Conservation (phyloP, 1,140 invertebrate genomes). For the Gonioctena quinquepunctata region DNA sequence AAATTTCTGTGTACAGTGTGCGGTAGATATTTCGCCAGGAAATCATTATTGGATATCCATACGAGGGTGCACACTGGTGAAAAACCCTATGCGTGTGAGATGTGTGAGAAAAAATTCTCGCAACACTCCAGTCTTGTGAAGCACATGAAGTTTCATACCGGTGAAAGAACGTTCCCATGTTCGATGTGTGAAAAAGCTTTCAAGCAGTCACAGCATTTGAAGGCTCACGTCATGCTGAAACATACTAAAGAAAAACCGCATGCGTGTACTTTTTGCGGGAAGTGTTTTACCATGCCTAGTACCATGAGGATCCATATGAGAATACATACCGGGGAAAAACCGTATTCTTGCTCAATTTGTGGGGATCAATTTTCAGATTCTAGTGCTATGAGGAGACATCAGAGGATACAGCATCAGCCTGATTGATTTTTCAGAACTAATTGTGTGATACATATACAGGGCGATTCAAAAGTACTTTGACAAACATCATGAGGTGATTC, state of each 20-base stretch:
- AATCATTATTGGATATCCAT: neutral
- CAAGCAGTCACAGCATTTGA: neutral
- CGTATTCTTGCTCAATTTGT: constrained; percentile 56
- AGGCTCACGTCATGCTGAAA: neutral
- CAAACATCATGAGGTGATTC: too few relatives aligned
- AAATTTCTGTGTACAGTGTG: constrained; percentile 55
- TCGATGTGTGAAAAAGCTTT: neutral
- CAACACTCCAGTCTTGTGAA: neutral
- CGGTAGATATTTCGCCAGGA: constrained; percentile 20
- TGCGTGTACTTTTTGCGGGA: neutral
- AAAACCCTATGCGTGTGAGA: neutral
- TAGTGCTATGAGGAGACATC: too few relatives aligned
- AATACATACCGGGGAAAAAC: constrained; percentile 61
- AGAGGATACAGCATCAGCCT: too few relatives aligned
- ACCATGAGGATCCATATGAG: too few relatives aligned
- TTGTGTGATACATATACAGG: too few relatives aligned
- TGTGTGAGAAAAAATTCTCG: neutral
- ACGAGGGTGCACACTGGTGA: neutral
- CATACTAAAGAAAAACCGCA: neutral
- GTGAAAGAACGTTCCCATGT: neutral
- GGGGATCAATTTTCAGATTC: too few relatives aligned
- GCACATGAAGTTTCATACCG: neutral
- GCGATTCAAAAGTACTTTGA: too few relatives aligned
- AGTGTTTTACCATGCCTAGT: too few relatives aligned
- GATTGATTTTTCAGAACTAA: too few relatives aligned